phyloP scores from a whole-genome alignment of 1,140 invertebrate genomes.

The Drosophila baimaii region DNA sequence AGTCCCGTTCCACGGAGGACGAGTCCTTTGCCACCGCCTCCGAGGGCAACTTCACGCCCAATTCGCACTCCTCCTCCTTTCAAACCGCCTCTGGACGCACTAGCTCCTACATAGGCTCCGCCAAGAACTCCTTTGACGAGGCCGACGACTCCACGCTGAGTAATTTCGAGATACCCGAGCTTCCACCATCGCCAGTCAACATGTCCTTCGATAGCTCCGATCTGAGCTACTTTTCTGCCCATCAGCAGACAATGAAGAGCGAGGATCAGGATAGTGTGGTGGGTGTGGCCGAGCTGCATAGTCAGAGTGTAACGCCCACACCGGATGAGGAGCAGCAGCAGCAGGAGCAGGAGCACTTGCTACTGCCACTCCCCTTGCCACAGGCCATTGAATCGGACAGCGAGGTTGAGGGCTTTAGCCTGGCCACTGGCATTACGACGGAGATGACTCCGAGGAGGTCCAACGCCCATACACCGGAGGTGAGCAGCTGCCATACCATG shows the following conservation, averaged over 20 bases:
- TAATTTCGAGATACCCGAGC: conserved; percentile 74
- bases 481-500: conserved; percentile 61
- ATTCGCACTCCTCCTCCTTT: conserved; percentile 88
- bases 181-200: conserved; percentile 70
- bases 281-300: conserved; percentile 71
- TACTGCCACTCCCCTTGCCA: conserved; percentile 38
- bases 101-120: conserved; percentile 85
- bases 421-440: conserved; percentile 55
- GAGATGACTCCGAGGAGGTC: conserved; percentile 48
- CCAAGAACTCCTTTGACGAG: conserved; percentile 81
- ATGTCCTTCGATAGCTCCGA: conserved; percentile 83
- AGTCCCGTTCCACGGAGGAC: conserved; percentile 84
- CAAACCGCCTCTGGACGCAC: conserved; percentile 87
- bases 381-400: conserved; percentile 77
- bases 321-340: conserved; percentile 59
- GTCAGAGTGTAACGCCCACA: conserved; percentile 79
- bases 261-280: conserved; percentile 71
- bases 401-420: conserved; percentile 68
- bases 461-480: conserved; percentile 75
- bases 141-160: conserved; percentile 76
- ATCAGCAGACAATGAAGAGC: conserved; percentile 42
- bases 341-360: conserved; percentile 15
- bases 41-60: conserved; percentile 87
- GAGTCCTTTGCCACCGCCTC: conserved; percentile 90
- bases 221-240: conserved; percentile 72